These are phyloP conservation scores for Drosophila subsilvestris DNA, from an alignment of 2,888 invertebrate genomes.

Conservation along the genomic window DNA sequence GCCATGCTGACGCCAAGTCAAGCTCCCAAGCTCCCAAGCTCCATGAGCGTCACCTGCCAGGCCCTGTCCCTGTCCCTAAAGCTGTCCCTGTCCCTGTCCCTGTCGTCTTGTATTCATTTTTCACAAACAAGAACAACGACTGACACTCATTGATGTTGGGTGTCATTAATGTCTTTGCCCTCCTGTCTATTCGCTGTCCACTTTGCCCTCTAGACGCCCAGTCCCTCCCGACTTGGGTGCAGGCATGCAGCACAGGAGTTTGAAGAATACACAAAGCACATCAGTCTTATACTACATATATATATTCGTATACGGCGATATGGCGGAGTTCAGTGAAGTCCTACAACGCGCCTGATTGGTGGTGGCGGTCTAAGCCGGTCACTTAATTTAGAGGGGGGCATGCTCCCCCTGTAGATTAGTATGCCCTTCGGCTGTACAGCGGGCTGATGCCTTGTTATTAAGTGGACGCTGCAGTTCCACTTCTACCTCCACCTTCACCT, in stretches of 20 bases:
- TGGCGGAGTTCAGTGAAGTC: not conserved
- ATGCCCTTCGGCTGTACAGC: conserved; percentile 64
- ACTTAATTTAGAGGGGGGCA: conserved; percentile 48
- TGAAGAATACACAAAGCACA: not conserved
- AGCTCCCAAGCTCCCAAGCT: conserved; percentile 14
- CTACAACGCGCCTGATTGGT: not conserved
- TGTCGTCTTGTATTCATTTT: conserved; percentile 62
- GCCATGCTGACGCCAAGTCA: conserved; percentile 60
- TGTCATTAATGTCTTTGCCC: conserved; percentile 64
- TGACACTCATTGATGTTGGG: conserved; percentile 74
- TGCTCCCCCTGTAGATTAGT: conserved; percentile 61
- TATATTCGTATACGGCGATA: conserved; percentile 3
- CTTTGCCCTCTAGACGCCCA: conserved; percentile 28
- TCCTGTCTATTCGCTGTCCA: conserved; percentile 62
- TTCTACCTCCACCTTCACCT: not conserved
- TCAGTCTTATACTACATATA: not conserved
- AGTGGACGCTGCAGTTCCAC: conserved; percentile 50
- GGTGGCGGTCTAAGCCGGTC: conserved; percentile 27
- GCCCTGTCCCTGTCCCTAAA: conserved; percentile 10
- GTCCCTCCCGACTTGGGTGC: not conserved
- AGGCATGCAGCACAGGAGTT: conserved; percentile 13
- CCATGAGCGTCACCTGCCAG: conserved; percentile 43
- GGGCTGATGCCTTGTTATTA: conserved; percentile 65
- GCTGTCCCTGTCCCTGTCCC: conserved; percentile 18
- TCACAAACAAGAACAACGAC: conserved; percentile 61